phyloP scores from a whole-genome alignment of 2,797 vertebrate species.

The Acomys russatus region DNA sequence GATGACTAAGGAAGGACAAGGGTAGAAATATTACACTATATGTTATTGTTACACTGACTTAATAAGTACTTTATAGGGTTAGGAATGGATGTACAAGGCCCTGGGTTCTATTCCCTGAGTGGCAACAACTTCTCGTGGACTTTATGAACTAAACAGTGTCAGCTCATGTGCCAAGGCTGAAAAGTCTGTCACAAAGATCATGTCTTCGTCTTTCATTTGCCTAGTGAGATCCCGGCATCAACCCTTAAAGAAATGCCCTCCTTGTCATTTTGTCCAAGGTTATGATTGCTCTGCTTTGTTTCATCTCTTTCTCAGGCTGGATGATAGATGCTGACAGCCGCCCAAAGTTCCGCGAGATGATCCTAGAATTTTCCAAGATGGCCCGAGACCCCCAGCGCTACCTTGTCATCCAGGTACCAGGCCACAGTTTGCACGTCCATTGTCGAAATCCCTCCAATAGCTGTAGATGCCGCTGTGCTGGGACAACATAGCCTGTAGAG shows the following conservation, averaged over 20 bases:
- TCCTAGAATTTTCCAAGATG: slow-evolving; percentile 96
- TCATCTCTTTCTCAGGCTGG: slow-evolving; percentile 91
- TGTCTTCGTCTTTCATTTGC: background rate
- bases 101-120: background rate
- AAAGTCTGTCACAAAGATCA: fast-evolving
- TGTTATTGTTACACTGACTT: no score
- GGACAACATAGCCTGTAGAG: fast-evolving
- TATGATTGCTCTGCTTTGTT: background rate
- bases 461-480: fast-evolving
- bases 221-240: background rate
- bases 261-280: background rate
- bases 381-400: slow-evolving; percentile 96
- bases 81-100: background rate
- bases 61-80: background rate
- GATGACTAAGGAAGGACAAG: background rate
- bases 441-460: background rate
- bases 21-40: fast-evolving
- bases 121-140: background rate
- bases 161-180: background rate
- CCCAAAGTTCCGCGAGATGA: slow-evolving; percentile 94
- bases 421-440: no score
- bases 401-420: slow-evolving; percentile 95
- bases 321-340: slow-evolving; percentile 98
- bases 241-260: fast-evolving
- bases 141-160: background rate